Evolutionary conservation across 2,797 vertebrate species (phyloP).

Genomic region (Danio jaintianensis): DNA sequence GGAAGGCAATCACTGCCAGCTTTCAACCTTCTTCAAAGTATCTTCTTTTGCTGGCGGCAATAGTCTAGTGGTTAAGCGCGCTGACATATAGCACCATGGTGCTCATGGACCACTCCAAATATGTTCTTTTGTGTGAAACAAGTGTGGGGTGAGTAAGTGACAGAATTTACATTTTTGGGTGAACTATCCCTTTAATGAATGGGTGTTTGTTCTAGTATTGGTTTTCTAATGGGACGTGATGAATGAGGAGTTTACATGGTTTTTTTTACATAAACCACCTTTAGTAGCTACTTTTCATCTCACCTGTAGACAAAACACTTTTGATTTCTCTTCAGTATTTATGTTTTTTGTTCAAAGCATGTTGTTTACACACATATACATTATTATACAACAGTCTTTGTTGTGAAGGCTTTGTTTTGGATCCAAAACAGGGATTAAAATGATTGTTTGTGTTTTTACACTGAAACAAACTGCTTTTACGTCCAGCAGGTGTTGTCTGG

Average conservation of each 20-base stretch:
- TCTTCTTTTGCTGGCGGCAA: too few relatives aligned
- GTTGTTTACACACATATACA: background rate
- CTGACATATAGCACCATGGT: too few relatives aligned
- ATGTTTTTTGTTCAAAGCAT: background rate
- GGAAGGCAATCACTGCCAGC: too few relatives aligned
- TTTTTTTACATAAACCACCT: slow-evolving; percentile 1
- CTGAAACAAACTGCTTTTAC: slow-evolving; percentile 45
- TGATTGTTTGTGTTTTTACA: slow-evolving; percentile 43
- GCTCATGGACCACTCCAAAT: too few relatives aligned
- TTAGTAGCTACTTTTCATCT: background rate
- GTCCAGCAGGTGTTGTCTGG: slow-evolving; percentile 51
- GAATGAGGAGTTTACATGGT: background rate
- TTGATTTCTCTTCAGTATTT: slow-evolving; percentile 37
- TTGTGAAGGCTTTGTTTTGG: slow-evolving; percentile 33
- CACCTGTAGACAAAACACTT: slow-evolving; percentile 7
- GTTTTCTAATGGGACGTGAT: background rate
- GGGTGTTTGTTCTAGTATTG: background rate
- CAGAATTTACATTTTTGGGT: too few relatives aligned
- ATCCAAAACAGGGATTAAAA: slow-evolving; percentile 26
- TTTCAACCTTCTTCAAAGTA: too few relatives aligned
- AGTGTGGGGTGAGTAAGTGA: too few relatives aligned
- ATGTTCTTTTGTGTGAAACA: too few relatives aligned
- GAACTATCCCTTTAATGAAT: background rate
- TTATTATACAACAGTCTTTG: slow-evolving; percentile 4
- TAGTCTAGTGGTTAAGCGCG: too few relatives aligned